Percentiles rank a stretch among this genome's conserved stretches.
Evolutionary conservation across 2,797 vertebrate species (phyloP).

Genomic region (Hemitrygon akajei): DNA sequence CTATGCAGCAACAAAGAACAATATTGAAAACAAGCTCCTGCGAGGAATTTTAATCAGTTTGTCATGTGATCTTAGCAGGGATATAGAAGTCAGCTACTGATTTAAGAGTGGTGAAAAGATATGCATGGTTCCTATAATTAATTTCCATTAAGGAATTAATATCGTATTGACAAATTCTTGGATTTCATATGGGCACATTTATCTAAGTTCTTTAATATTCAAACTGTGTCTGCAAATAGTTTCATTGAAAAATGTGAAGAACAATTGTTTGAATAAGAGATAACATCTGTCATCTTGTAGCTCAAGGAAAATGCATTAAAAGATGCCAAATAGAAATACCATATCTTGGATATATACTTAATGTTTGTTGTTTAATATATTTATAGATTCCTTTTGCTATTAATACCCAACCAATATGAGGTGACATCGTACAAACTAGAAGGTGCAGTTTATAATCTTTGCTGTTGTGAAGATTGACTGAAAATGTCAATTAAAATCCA

Average conservation of each 20-base stretch:
- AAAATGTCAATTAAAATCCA: neutral
- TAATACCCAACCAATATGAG: neutral
- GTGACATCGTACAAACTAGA: neutral
- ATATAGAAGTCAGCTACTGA: neutral
- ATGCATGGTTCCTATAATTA: neutral
- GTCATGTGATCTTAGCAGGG: neutral
- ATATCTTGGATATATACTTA: neutral
- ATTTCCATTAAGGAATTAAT: neutral
- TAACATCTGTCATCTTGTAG: neutral
- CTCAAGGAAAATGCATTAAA: neutral
- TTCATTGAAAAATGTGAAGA: neutral
- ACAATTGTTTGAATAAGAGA: neutral
- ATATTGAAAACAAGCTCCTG: neutral
- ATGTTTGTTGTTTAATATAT: neutral
- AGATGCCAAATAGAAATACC: neutral
- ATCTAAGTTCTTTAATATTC: neutral
- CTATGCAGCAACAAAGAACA: neutral
- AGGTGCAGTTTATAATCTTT: neutral
- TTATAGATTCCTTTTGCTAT: neutral
- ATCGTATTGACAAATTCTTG: neutral
- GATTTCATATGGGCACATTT: neutral
- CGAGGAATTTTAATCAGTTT: too few relatives aligned
- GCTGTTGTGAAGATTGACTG: neutral
- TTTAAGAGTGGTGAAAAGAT: neutral
- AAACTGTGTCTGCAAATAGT: neutral